A percentile compares a stretch with the other conserved stretches of the same genome.
phyloP scores from a whole-genome alignment of 2,888 invertebrate genomes.

The Ormyrus pomaceus region DNA sequence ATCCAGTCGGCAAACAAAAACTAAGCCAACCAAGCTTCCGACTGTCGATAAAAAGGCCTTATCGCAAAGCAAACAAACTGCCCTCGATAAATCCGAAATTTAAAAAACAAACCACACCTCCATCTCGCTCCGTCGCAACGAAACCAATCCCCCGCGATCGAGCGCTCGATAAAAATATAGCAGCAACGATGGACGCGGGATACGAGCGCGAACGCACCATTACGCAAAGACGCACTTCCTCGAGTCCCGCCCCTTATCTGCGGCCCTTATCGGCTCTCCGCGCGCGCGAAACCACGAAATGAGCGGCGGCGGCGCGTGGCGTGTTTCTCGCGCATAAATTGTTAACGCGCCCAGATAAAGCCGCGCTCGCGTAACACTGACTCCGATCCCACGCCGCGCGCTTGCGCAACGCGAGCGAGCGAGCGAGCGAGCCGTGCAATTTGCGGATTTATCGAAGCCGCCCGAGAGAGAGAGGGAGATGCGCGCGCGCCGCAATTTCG shows the following conservation, averaged over 20 bases:
- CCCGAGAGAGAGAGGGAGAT: background rate
- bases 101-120: too few relatives aligned
- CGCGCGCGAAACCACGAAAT: background rate
- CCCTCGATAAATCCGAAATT: too few relatives aligned
- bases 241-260: background rate
- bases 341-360: background rate
- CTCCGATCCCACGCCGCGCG: slow-evolving; percentile 51
- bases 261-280: background rate
- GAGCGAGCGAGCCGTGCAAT: background rate
- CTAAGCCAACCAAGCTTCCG: too few relatives aligned
- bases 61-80: too few relatives aligned
- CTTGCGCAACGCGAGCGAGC: background rate
- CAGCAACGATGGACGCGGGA: too few relatives aligned
- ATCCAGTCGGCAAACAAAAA: too few relatives aligned
- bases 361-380: slow-evolving; percentile 38
- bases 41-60: too few relatives aligned
- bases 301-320: background rate
- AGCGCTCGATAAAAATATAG: too few relatives aligned
- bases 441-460: background rate
- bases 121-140: too few relatives aligned
- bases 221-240: slow-evolving; percentile 50
- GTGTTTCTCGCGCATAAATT: background rate
- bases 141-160: too few relatives aligned
- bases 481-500: background rate
- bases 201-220: background rate